Evolutionary conservation across 2,797 vertebrate species (phyloP), one percentile per base, ranked within the genome.

Genomic region (Australoheros facetus): DNA sequence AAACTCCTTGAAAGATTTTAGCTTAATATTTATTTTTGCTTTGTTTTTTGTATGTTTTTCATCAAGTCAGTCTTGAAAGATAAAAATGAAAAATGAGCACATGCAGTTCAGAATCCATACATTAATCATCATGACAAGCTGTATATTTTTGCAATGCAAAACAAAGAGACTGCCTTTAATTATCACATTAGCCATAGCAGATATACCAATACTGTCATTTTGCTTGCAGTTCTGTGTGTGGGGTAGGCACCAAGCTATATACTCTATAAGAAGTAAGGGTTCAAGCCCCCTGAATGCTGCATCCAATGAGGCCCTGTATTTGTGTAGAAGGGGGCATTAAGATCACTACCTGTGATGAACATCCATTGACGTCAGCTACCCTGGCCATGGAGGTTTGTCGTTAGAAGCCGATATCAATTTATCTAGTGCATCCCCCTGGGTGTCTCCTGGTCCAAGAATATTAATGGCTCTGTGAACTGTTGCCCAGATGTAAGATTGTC

Each of bases 341-440:
- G 81, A 74, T 85, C 80, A 57, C n/a, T 23, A 37, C 28, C 71
- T 55, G 75, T 85, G 92, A 85, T 85, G 66, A 89, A 91, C 87
- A 85, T 72, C 77, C 71, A 75, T 2, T 51, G 58, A 81, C 42
- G 42, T 87, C 72, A 45, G 82, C 84, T 84, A 73, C 79, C 48
- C 76, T 59, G 71, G 48, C 78, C 72, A 75, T 69, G 56, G 64
- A 84, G 80, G 58, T 82, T 79, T 78, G 80, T 85, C 85, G 79
- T 76, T 30, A 83, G 34, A 62, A 81, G 78, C 57, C 87, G 53
- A 71, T 85, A 83, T 85, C 30, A 80, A 84, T 85, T 83, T 70
- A 88, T 85, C 79, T 59, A 56, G 42, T 78, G 62, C 70, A 4
- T 64, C 77, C 71, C 82, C 79, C 60, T 55, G 71, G 56, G 75